A percentile compares a stretch with the other conserved stretches of the same genome.
phyloP scores from a whole-genome alignment of 2,888 invertebrate species.

The Odontomyia ornata region DNA sequence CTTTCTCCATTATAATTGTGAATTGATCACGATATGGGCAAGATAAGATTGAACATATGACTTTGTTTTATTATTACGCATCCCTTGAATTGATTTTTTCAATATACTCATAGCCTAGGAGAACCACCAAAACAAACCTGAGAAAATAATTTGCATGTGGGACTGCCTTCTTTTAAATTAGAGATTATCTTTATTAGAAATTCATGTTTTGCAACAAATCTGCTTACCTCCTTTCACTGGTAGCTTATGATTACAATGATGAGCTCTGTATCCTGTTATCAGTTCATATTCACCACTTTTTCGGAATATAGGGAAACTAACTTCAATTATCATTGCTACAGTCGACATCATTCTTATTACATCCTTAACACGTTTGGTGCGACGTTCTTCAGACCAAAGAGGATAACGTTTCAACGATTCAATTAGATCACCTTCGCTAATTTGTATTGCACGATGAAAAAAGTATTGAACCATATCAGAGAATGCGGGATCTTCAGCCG shows the following conservation, averaged over 20 bases:
- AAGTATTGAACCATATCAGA: conserved; percentile 60
- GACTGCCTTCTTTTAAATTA: no score
- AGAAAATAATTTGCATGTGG: no score
- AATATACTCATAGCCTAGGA: no score
- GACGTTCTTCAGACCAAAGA: conserved; percentile 54
- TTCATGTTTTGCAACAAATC: no score
- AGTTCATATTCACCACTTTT: conserved; percentile 58
- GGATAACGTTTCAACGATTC: conserved; percentile 56
- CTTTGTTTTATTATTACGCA: no score
- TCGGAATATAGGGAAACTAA: conserved; percentile 58
- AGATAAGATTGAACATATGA: no score
- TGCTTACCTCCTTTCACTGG: conserved; percentile 61
- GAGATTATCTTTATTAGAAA: no score
- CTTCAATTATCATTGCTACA: conserved; percentile 56
- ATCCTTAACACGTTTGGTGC: conserved; percentile 55
- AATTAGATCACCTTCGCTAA: conserved; percentile 56
- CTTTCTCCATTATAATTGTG: no score
- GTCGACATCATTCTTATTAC: conserved; percentile 58
- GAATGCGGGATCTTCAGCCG: conserved; percentile 56
- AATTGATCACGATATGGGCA: no score
- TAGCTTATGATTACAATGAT: conserved; percentile 58
- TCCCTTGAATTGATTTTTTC: no score
- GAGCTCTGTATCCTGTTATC: conserved; percentile 59
- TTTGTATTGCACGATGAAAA: conserved; percentile 58
- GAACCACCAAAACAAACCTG: no score